A percentile compares a stretch with the other conserved stretches of the same genome.
Evolutionary conservation across 2,888 invertebrate genomes (phyloP).

Genomic region (Tricholauxania praeusta): DNA sequence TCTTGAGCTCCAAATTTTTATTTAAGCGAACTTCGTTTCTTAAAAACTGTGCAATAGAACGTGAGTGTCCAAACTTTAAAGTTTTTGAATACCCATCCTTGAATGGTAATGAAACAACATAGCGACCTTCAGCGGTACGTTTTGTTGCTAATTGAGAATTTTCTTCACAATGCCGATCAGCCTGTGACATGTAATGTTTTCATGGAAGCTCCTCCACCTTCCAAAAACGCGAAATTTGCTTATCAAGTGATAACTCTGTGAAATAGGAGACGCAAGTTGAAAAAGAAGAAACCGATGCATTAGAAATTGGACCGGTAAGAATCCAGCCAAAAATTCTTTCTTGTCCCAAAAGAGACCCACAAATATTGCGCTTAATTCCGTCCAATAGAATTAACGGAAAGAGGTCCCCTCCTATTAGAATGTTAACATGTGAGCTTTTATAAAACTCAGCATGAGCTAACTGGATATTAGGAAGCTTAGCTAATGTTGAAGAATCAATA

Average conservation of each 20-base stretch:
- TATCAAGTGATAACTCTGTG: neutral
- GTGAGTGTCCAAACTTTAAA: neutral
- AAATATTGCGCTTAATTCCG: slow-evolving; percentile 18
- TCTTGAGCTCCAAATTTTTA: neutral
- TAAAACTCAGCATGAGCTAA: neutral
- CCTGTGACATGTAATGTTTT: neutral
- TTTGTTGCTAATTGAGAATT: neutral
- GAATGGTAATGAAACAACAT: neutral
- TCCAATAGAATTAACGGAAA: neutral
- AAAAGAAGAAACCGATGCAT: neutral
- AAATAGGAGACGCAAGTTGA: slow-evolving; percentile 8
- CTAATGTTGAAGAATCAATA: neutral
- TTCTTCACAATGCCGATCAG: neutral
- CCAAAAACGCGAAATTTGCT: neutral
- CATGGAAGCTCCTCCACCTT: neutral
- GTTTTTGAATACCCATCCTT: neutral
- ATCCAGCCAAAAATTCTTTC: slow-evolving; percentile 41
- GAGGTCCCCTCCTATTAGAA: slow-evolving; percentile 7
- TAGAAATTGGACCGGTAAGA: slow-evolving; percentile 34
- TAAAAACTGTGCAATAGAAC: slow-evolving; percentile 18
- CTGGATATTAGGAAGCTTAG: neutral
- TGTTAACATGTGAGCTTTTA: neutral
- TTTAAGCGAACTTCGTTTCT: slow-evolving; percentile 1
- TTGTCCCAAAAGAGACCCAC: slow-evolving; percentile 26
- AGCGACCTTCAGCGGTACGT: neutral